Evolutionary conservation across 1,140 invertebrate genomes (phyloP).

Genomic region (Gryllus bimaculatus): DNA sequence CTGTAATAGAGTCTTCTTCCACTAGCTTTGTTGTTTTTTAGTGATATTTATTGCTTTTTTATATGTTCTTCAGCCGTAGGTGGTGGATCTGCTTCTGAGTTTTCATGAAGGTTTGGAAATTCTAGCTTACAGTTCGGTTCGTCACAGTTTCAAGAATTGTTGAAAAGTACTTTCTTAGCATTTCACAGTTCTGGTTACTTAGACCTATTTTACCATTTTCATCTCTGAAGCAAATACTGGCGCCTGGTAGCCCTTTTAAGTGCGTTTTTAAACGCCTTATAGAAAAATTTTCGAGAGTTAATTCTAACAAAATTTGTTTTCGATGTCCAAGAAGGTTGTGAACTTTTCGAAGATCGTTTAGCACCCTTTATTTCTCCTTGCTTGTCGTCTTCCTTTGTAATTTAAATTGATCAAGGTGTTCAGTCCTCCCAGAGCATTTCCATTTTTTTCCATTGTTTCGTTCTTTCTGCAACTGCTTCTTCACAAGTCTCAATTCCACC

Average conservation of each 20-base stretch:
- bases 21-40: neutral
- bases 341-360: conserved; percentile 8
- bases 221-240: conserved; percentile 12
- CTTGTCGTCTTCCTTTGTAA: neutral
- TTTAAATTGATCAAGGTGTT: conserved; percentile 6
- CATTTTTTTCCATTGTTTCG: conserved; percentile 9
- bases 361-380: conserved; percentile 6
- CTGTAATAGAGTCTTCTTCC: neutral
- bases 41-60: neutral
- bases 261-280: conserved; percentile 9
- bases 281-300: conserved; percentile 13
- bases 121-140: neutral
- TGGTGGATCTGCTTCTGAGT: neutral
- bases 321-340: neutral
- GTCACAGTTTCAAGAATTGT: neutral
- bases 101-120: neutral
- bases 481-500: too few relatives aligned
- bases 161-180: neutral
- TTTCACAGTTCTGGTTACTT: conserved; percentile 16
- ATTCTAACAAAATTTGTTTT: conserved; percentile 11
- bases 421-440: neutral
- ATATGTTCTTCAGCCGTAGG: neutral
- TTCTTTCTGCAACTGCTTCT: too few relatives aligned
- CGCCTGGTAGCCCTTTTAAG: conserved; percentile 11
- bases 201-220: conserved; percentile 11